Conservation (phyloP, 2,888 invertebrate species). For the Torymus auratus region DNA sequence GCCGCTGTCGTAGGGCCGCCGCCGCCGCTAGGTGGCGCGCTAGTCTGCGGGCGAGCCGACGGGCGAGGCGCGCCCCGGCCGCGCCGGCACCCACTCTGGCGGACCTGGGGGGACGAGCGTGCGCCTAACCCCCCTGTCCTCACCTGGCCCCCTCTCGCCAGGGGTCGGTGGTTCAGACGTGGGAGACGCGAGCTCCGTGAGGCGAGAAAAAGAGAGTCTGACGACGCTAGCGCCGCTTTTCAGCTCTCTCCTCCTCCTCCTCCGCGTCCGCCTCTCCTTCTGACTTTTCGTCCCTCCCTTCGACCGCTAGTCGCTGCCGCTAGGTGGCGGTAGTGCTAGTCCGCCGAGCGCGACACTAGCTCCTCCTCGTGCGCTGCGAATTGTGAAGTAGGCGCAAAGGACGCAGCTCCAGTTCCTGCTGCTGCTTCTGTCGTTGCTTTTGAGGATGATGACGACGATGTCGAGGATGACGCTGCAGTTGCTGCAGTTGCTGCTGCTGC, state of each 20-base stretch:
- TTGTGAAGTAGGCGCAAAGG: too few species aligned
- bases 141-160: slow-evolving; percentile 79
- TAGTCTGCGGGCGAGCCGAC: slow-evolving; percentile 75
- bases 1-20: too few species aligned
- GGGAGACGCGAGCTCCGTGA: slow-evolving; percentile 62
- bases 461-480: slow-evolving; percentile 1
- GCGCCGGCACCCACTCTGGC: slow-evolving; percentile 82
- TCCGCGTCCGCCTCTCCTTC: background rate
- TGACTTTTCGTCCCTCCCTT: background rate
- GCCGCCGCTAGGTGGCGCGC: slow-evolving; percentile 76
- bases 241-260: background rate
- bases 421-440: slow-evolving; percentile 22
- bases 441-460: slow-evolving; percentile 28
- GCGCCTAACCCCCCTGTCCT: slow-evolving; percentile 61
- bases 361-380: slow-evolving; percentile 26
- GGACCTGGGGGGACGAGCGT: slow-evolving; percentile 56
- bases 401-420: background rate
- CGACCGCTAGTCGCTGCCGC: background rate
- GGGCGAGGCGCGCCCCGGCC: slow-evolving; percentile 83
- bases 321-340: background rate
- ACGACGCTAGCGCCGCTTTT: slow-evolving; percentile 31
- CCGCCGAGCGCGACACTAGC: slow-evolving; percentile 40
- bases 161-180: slow-evolving; percentile 78
- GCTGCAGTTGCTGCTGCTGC: slow-evolving; percentile 33
- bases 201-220: slow-evolving; percentile 17